Evolutionary conservation across 2,113 vertebrate species (phyloP), one percentile per base, ranked within the genome.

Genomic region (Anhinga rufa): DNA sequence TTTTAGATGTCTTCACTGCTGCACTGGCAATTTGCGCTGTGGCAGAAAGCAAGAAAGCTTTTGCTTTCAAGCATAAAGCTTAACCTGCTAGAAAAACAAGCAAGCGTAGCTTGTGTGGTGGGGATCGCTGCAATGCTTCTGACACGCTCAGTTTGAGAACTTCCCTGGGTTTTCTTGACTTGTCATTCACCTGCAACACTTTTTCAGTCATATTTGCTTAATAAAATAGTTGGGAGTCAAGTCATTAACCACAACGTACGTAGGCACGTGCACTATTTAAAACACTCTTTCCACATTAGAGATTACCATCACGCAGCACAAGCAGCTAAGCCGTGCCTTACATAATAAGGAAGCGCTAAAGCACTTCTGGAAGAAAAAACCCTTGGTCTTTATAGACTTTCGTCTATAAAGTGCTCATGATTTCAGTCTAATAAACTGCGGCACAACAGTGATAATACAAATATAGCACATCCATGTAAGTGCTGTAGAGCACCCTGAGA

Each of bases 31-130:
- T 8, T 12, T 70, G 55, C 12, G 17, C 3, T 13, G 13, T 9
- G 38, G 32, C 28, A 75, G 86, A 42, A 54, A 62, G 57, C 3
- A 17, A n/a, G 57, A 55, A 9, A 32, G 6, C 17, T n/a, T 28
- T 21, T 58, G 6, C 29, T 51, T 76, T 66, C 9, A 24, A 49
- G 38, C 20, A 18, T 17, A 17, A 54, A 77, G 38, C 28, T 34
- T 19, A 21, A 21, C 4, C 34, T 36, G 38, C 36, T 72, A 32
- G 34, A 14, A 54, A 48, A 72, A 21, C 8, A 25, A 8, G 24
- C 3, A 21, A 7, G 24, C 3, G 2, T 17, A 19, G 11, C 32
- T 52, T 26, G 29, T 5, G n/a, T 7, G 15, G 11, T 2, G n/a
- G 13, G 69, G 8, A 5, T 11, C 21, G 14, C 49, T 38, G 60